These are phyloP conservation scores for Anoplophora glabripennis DNA, from an alignment of 1,140 invertebrate species.

Conservation along the genomic window DNA sequence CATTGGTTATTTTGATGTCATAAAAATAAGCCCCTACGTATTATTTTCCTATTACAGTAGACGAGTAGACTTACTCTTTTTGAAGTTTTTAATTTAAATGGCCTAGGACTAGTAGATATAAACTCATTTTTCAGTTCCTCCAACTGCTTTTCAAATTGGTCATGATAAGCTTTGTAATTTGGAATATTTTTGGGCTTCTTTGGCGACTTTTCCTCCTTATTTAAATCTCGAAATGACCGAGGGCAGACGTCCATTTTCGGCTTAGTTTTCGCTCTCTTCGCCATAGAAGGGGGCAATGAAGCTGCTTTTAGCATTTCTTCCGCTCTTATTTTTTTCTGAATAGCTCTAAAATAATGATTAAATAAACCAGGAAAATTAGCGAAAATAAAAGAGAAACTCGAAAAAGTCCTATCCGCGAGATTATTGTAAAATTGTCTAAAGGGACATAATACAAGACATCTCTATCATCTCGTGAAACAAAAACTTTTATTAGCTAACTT, in stretches of 20 bases:
- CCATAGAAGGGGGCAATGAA: constrained; percentile 68
- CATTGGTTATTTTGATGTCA: no score
- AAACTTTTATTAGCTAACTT: no score
- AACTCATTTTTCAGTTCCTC: constrained; percentile 51
- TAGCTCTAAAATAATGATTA: constrained; percentile 50
- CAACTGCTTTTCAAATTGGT: constrained; percentile 44
- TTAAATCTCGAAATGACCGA: constrained; percentile 38
- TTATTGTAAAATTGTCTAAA: no score
- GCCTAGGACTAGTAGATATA: constrained; percentile 54
- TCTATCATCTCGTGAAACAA: no score
- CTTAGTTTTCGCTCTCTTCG: constrained; percentile 55
- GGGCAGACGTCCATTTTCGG: constrained; percentile 43
- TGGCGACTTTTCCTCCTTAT: constrained; percentile 3
- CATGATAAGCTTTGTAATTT: constrained; percentile 33
- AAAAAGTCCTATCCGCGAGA: no score
- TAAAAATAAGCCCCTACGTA: no score
- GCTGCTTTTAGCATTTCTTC: constrained; percentile 65
- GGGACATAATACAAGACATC: no score
- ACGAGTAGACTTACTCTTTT: constrained; percentile 42
- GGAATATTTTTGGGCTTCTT: constrained; percentile 30
- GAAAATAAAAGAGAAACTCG: background rate
- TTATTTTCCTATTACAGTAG: no score
- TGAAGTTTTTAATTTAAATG: constrained; percentile 53
- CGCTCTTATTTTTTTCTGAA: constrained; percentile 65
- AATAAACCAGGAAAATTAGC: background rate